phyloP scores from a whole-genome alignment of 2,888 invertebrate species.

The Scaptomyza parva region DNA sequence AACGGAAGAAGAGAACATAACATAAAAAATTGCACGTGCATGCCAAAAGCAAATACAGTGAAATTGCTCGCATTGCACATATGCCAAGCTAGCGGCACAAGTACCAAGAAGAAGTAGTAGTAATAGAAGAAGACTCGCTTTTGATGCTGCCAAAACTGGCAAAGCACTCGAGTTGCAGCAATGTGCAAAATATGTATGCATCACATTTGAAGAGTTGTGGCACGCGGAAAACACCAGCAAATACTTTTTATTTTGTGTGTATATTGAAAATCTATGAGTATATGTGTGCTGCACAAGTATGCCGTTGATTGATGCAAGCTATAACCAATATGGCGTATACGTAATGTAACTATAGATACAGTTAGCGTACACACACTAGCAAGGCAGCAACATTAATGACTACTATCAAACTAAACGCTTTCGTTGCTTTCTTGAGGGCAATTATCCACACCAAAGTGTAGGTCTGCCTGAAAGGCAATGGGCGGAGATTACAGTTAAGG shows the following conservation, averaged over 20 bases:
- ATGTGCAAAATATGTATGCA: constrained; percentile 70
- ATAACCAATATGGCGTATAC: constrained; percentile 57
- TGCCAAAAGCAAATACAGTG: constrained; percentile 66
- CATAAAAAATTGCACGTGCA: constrained; percentile 55
- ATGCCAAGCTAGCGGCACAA: constrained; percentile 23
- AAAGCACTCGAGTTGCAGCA: constrained; percentile 36
- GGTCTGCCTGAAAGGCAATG: constrained; percentile 21
- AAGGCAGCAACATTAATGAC: constrained; percentile 63
- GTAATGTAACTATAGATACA: constrained; percentile 38
- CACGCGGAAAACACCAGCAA: constrained; percentile 58
- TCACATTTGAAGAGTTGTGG: constrained; percentile 59
- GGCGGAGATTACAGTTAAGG: constrained; percentile 10
- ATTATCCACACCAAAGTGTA: constrained; percentile 57
- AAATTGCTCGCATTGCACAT: constrained; percentile 53
- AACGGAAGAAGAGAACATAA: constrained; percentile 25
- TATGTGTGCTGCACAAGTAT: constrained; percentile 27
- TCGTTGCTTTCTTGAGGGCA: constrained; percentile 56
- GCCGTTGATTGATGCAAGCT: constrained; percentile 63
- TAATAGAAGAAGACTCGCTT: constrained; percentile 10
- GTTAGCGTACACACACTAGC: constrained; percentile 7
- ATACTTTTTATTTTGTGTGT: constrained; percentile 70
- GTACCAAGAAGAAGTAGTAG: constrained; percentile 26
- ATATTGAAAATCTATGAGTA: constrained; percentile 28
- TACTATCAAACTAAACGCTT: constrained; percentile 74
- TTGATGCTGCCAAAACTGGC: constrained; percentile 22